Base-by-base conservation (phyloP, 2,797 vertebrate genomes). In the Premnoplex brunnescens region DNA sequence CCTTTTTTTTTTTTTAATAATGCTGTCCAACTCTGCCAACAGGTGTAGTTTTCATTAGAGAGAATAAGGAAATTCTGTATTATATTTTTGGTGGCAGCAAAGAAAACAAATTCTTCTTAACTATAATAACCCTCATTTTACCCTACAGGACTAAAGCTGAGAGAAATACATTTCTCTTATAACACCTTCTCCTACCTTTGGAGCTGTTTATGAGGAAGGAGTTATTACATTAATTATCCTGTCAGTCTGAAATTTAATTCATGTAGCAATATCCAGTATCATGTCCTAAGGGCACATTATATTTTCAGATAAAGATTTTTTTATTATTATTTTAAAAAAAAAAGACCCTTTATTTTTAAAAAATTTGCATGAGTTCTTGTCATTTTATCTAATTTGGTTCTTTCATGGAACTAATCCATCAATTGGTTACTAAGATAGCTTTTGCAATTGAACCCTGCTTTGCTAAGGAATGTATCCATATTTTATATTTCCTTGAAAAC, bases 161-260 rank as follows among this genome's bases (percentile, higher is more conserved):
- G 81, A 27, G 67, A 96, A 95, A 85, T 75, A 75, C 4, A 51
- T 84, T 93, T 93, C 28, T 92, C 21, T 39, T 58, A 19, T 26
- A 77, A 69, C 9, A 77, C 5, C 30, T 89, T 52, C 37, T 89
- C 39, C 55, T 64, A 93, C 44, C 41, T 93, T 91, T 77, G 36
- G 30, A 88, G 37, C 60, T 91, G 59, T 94, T 95, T 94, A 88
- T 89, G 75, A 93, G 81, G 56, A 82, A 92, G 26, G n/a, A 91
- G 37, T 85, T 96, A 85, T 79, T 88, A 81, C 46, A 91, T 89
- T 89, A 96, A 93, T 93, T 96, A 93, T 77, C 55, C 71, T 85
- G 77, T 95, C 91, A 90, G 67, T 87, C 92, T 52, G 48, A 97
- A 97, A 91, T 89, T 85, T 94, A 95, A 95, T 94, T 94, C 43